Base-by-base conservation (phyloP, 2,888 invertebrate species). In the Hemithea aestivaria region DNA sequence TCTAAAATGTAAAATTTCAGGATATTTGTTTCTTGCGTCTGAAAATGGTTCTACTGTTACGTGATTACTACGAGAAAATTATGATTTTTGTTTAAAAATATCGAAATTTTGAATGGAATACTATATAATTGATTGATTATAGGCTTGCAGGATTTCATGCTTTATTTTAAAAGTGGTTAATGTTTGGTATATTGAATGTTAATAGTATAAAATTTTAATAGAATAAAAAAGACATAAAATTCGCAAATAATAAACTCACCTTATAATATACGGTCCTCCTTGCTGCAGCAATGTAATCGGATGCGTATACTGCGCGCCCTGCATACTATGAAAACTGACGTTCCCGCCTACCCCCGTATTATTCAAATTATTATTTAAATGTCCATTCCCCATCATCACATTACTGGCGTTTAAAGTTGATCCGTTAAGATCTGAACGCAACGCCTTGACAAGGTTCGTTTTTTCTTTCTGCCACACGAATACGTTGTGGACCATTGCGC, bases 381-480 rank as follows among this genome's bases (percentile, higher is more conserved):
- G 76, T 1, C 85, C 79, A 42, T 88, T 80, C 55, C 88, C 60
- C 2, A 80, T 38, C 9, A 79, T 71, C 1, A 88, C 82, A 40
- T 87, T 75, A 2, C 84, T 78, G 1, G 73, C 66, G 42, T 81
- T 78, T 48, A 79, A 40, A 1, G 63, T 62, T 0, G 70, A 45
- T 0, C 57, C 60, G 56, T 65, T 83, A 36, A 73, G 22, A 5
- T 80, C 83, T 43, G 75, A 57, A 21, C 87, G 55, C 22, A 89
- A 68, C 6, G 92, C 92, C 61, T 91, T 92, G 20, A 94, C 94
- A 34, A 94, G 91, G 56, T 93, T 94, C 1, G 95, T 95, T 81
- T 95, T 95, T 74, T 95, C 95, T 72, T 92, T 93, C 79, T 96
- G 96, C 97, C 97, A 97, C 30, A 96, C 93, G 77, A 96, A 96